Base-by-base conservation (phyloP, 2,888 invertebrate species). In the Agrypnus murinus region DNA sequence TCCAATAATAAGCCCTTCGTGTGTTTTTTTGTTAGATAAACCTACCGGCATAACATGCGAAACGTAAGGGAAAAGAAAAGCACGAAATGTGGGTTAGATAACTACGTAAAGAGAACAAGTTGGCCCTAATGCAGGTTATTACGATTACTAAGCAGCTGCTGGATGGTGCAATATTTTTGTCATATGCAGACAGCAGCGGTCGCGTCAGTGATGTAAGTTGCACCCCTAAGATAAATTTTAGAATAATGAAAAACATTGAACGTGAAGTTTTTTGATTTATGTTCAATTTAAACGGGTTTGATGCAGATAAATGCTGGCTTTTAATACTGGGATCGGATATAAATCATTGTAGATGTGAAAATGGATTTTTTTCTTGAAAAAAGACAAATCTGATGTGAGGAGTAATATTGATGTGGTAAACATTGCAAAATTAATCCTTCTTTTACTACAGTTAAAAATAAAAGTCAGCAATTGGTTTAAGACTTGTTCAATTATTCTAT, bases 131-230 rank as follows among this genome's bases (percentile, higher is more conserved):
- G 50, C 12, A 50, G 31, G n/a, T 31, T 32, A 50, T 32, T 50
- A 25, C 7, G 31, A 31, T 10, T 12, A 50, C 31, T 8, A 6
- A 14, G 7, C 31, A 31, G 14, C 19, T 19, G 48, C 45, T 45
- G 17, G 48, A 15, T 45, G 17, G 15, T 45, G 48, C 25, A 48
- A 48, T 50, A 32, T 50, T 50, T 12, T 50, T 50, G 50, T 50
- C 31, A 50, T 25, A 2, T 32, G 31, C 50, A 48, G 48, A 8
- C 9, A 3, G 48, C 48, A 10, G 6, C 19, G 5, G 5, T 10
- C 7, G 12, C n/a, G 45, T 4, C 1, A 7, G 25, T 4, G 15
- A 14, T 10, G 48, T n/a, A 25, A 19, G 2, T 8, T n/a, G n/a
- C 25, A 19, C n/a, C 10, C 1, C n/a, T 2, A n/a, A 19, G 1